phyloP scores from a whole-genome alignment of 2,797 vertebrate species.

The Chelidonichthys spinosus region DNA sequence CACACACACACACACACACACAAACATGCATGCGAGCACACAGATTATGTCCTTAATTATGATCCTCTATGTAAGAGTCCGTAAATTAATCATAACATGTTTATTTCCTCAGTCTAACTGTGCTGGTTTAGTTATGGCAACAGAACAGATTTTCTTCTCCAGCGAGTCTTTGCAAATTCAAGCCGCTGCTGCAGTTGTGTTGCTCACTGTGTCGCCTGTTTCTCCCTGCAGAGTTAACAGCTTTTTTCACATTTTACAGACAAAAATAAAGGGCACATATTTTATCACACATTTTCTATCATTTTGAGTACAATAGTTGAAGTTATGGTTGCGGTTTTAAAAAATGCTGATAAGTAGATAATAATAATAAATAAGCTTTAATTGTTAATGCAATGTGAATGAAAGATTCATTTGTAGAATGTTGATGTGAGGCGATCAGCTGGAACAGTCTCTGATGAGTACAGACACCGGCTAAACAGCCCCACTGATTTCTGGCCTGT shows the following conservation, averaged over 20 bases:
- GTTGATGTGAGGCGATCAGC: neutral
- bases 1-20: constrained; percentile 39
- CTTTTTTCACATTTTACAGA: neutral
- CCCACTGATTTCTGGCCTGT: neutral
- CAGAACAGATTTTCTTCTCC: constrained; percentile 53
- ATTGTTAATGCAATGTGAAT: neutral
- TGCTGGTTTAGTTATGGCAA: constrained; percentile 58
- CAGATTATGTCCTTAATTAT: constrained; percentile 59
- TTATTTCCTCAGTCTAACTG: constrained; percentile 67
- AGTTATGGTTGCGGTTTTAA: neutral
- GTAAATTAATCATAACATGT: constrained; percentile 69
- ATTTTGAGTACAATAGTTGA: neutral
- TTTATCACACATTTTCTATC: neutral
- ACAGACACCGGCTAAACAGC: neutral
- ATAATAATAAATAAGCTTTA: no score
- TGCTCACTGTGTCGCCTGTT: constrained; percentile 10
- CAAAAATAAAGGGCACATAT: neutral
- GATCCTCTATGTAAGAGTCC: constrained; percentile 49
- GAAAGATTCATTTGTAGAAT: neutral
- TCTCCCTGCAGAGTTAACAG: constrained; percentile 14
- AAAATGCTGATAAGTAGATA: neutral
- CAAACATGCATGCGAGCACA: constrained; percentile 6
- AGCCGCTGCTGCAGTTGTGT: constrained; percentile 5
- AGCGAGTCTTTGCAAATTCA: constrained; percentile 37
- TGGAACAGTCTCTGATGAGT: neutral